A percentile compares a stretch with the other conserved stretches of the same genome.
phyloP scores from a whole-genome alignment of 2,113 vertebrate species.

The Gobius niger region DNA sequence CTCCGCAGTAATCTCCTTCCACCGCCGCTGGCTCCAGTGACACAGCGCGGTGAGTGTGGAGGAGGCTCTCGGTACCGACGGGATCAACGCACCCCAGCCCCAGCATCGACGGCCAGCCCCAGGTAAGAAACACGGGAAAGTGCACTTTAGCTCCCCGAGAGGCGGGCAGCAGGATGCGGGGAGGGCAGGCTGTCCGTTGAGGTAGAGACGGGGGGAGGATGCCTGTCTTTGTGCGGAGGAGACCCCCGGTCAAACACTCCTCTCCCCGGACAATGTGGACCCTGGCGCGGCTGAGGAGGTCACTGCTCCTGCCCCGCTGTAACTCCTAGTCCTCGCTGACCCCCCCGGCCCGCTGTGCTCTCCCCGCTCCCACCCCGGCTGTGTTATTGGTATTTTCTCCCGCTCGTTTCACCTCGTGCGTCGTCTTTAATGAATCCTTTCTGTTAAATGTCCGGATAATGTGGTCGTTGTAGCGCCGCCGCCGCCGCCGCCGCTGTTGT shows the following conservation, averaged over 20 bases:
- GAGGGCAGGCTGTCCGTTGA: constrained; percentile 7
- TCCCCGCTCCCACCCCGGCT: too few relatives aligned
- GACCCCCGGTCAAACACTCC: constrained; percentile 22
- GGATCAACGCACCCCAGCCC: constrained; percentile 66
- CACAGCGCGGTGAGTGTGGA: constrained; percentile 66
- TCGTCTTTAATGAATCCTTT: neutral
- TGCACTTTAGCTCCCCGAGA: constrained; percentile 53
- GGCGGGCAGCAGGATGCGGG: constrained; percentile 19
- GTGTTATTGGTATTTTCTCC: too few relatives aligned
- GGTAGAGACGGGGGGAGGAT: constrained; percentile 19
- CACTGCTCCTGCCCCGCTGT: constrained; percentile 9
- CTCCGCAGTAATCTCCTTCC: constrained; percentile 67
- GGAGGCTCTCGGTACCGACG: constrained; percentile 61
- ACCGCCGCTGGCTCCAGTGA: constrained; percentile 69
- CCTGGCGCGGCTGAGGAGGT: constrained; percentile 44
- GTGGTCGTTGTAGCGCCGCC: constrained; percentile 16
- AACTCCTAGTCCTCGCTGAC: constrained; percentile 34
- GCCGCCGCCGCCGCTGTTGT: too few relatives aligned
- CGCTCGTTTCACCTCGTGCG: neutral
- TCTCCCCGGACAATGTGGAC: constrained; percentile 60
- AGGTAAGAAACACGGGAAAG: constrained; percentile 72
- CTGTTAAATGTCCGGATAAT: constrained; percentile 34
- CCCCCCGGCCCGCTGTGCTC: constrained; percentile 33
- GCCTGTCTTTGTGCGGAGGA: constrained; percentile 77
- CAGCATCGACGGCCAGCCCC: constrained; percentile 72